Conservation (phyloP, 1,140 invertebrate genomes). For the Neotoxoptera formosana region DNA sequence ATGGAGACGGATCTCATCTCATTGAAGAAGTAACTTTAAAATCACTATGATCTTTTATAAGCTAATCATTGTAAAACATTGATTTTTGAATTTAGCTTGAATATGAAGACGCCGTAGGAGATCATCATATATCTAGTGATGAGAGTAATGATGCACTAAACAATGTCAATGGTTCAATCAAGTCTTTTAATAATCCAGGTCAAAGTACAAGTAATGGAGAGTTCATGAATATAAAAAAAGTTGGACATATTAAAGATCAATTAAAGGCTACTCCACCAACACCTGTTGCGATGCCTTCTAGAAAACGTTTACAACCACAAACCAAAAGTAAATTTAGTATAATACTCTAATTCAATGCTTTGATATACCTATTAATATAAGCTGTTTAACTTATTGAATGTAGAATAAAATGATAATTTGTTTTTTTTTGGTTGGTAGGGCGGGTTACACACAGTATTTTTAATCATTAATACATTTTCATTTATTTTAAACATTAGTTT, state of each 20-base stretch:
- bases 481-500: too few relatives aligned
- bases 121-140: slow-evolving; percentile 18
- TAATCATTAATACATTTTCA: too few relatives aligned
- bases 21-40: slow-evolving; percentile 45
- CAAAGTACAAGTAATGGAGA: background rate
- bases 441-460: background rate
- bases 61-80: background rate
- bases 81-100: background rate
- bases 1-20: slow-evolving; percentile 24
- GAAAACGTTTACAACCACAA: slow-evolving; percentile 40
- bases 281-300: slow-evolving; percentile 51
- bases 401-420: background rate
- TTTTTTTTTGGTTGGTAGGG: background rate
- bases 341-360: background rate
- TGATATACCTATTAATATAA: background rate
- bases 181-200: background rate
- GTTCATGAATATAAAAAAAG: background rate
- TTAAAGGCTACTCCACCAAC: background rate
- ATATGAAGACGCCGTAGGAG: background rate
- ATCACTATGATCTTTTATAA: background rate
- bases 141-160: background rate
- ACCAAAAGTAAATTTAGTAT: slow-evolving; percentile 26
- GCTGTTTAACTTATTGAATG: background rate
- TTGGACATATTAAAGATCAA: background rate
- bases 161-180: background rate